Evolutionary conservation across 2,113 vertebrate species (phyloP).

Genomic region (Apaloderma vittatum): DNA sequence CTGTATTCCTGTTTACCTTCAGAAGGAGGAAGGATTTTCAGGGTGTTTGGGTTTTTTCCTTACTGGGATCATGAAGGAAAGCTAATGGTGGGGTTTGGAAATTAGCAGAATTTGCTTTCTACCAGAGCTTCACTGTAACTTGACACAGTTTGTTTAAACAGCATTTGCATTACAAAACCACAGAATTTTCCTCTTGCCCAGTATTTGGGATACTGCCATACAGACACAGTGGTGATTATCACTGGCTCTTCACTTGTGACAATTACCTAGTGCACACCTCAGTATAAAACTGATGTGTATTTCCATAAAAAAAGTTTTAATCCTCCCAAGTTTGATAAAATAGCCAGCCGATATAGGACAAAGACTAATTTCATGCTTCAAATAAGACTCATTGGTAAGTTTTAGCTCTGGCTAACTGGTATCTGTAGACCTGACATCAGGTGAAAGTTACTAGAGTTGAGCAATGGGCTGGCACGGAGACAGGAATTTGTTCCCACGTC

Average conservation of each 20-base stretch:
- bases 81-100: not conserved
- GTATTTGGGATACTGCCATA: not conserved
- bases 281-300: not conserved
- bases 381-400: not conserved
- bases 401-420: not conserved
- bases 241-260: not conserved
- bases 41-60: not conserved
- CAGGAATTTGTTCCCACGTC: not conserved
- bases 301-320: not conserved
- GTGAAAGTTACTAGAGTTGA: not conserved
- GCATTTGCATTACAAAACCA: not conserved
- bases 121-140: not conserved
- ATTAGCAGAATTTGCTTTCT: not conserved
- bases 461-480: not conserved
- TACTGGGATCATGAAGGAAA: not conserved
- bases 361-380: not conserved
- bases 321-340: not conserved
- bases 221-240: not conserved
- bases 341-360: not conserved
- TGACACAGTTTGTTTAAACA: not conserved
- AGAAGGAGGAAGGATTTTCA: not conserved
- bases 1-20: fast-evolving
- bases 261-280: not conserved
- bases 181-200: fast-evolving
- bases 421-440: not conserved